Evolutionary conservation across 2,797 vertebrate genomes (phyloP), one percentile per base, ranked within the genome.

Genomic region (Acestrorhynchus altus): DNA sequence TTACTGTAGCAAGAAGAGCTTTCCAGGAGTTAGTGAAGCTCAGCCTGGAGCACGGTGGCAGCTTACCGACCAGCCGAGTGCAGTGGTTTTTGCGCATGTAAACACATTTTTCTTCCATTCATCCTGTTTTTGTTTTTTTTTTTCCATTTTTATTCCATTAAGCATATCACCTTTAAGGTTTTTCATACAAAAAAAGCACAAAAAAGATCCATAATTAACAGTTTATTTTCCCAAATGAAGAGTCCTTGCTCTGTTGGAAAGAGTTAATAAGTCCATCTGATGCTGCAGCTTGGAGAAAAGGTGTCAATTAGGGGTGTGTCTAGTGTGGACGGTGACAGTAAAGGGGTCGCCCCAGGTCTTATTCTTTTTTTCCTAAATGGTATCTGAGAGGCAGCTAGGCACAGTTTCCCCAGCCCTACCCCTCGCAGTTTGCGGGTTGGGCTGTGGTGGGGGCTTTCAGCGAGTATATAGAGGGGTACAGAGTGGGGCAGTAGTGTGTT

Each of bases 71-170:
- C 92, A 82, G 92, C 89, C 80, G 88, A 94, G 92, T 94, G 94
- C 94, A 97, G 96, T 95, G 95, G 94, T 95, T 96, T n/a, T 96
- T 90, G 67, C 91, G 59, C 72, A 95, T 96, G 96, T 98, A 97
- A 99, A 98, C 95, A 94, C 94, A 93, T 94, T 96, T 80, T 88
- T 88, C 87, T 76, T 89, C 86, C n/a, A 72, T 87, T 86, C 82
- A 35, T 35, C 31, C 31, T 6, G 6, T 85, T 84, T 83, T 88
- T 81, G 82, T 69, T 7, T 40, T 78, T 73, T 81, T 94, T 93
- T 94, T 20, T n/a, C 12, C 59, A 42, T 63, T 76, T 47, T 1
- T 10, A 60, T 47, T 64, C 49, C 72, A 10, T 70, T 94, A 96
- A 96, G 95, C 93, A 94, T 94, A 95, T 91, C 94, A 93, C 93